Conservation (phyloP, 2,797 vertebrate genomes). For the Phyllotis vaccarum region DNA sequence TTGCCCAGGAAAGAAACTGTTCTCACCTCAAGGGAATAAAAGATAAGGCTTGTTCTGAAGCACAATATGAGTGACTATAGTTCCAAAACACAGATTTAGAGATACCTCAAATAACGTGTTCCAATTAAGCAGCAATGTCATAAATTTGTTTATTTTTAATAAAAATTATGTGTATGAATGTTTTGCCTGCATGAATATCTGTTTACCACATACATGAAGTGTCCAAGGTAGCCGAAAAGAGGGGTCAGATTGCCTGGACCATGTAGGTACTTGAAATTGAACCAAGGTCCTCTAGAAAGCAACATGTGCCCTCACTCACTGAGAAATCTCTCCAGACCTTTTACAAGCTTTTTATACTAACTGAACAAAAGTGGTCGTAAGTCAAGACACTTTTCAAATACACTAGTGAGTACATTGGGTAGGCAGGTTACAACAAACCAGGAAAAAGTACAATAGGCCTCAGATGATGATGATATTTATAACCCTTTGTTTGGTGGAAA, state of each 20-base stretch:
- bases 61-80: background rate
- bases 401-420: background rate
- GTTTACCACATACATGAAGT: background rate
- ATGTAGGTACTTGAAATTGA: background rate
- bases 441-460: background rate
- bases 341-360: background rate
- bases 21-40: background rate
- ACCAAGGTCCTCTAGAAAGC: background rate
- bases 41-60: background rate
- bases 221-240: background rate
- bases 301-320: background rate
- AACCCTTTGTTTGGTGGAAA: background rate
- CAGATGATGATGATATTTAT: no score
- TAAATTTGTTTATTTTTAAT: background rate
- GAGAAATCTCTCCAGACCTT: background rate
- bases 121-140: background rate
- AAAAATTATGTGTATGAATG: background rate
- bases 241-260: background rate
- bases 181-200: background rate
- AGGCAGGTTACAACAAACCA: background rate
- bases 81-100: background rate
- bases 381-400: background rate
- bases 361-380: background rate
- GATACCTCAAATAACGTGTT: background rate
- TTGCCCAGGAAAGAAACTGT: background rate